Evolutionary conservation across 1,140 invertebrate species (phyloP), one percentile per base, ranked within the genome.

Genomic region (Physella acuta): DNA sequence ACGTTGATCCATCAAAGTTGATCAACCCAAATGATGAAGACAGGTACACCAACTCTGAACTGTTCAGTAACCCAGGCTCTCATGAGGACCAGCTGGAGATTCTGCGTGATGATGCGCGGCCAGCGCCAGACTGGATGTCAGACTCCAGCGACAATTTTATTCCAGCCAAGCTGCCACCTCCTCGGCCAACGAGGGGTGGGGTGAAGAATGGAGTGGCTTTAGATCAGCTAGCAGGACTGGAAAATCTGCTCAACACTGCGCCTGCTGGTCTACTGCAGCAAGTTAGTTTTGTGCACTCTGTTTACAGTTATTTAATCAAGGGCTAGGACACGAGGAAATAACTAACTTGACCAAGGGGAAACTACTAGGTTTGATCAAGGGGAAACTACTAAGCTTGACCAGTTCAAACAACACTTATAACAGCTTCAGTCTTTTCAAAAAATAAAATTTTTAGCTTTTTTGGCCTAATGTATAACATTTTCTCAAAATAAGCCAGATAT

Each of bases 31-130:
- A 33, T 37, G 75, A 76, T 34, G 75, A 78, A 56, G 79, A 81
- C 65, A 74, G 69, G 26, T 75, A 75, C 59, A 80, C 79, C n/a
- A 79, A 81, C 36, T 79, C 79, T 3, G 78, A 81, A 33, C 73
- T 81, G 51, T 80, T 79, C 63, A 81, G 79, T 59, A 78, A 81
- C 64, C 80, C 77, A 31, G 77, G 76, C 26, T 79, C 77, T 24
- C 62, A 71, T 52, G 74, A 66, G 37, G 74, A 76, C 17, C 71
- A 72, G 62, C 67, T 71, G 31, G 72, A 70, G 31, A 71, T 68
- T 3, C n/a, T 64, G 28, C 28, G 31, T 20, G 68, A 76, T 4
- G 78, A 80, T 8, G 74, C 76, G 0, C 37, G 73, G 16, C 37
- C 51, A 14, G 71, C 64, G 0, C 71, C 71, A 36, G 80, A 80